Evolutionary conservation across 1,140 invertebrate species (phyloP).

Genomic region (Orius insidiosus): DNA sequence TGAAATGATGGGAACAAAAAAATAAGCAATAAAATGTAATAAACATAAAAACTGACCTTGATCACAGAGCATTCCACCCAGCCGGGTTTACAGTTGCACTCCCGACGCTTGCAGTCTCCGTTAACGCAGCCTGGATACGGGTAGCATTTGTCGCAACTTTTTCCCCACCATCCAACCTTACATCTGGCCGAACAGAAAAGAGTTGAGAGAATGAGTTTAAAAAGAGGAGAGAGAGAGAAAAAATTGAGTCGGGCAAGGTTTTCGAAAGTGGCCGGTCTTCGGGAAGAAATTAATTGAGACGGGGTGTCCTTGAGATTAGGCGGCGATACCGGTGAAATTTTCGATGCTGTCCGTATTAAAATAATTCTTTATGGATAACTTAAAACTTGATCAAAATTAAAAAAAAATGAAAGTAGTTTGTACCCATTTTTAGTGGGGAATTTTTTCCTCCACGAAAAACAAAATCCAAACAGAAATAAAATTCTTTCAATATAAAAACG

Average conservation of each 20-base stretch:
- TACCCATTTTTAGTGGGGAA: too few species aligned
- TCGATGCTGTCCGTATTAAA: too few species aligned
- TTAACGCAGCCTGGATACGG: conserved; percentile 72
- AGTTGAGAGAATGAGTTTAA: background rate
- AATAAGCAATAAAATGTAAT: background rate
- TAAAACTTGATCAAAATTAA: background rate
- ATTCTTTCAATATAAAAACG: too few species aligned
- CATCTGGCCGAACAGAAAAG: conserved; percentile 46
- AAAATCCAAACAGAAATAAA: too few species aligned
- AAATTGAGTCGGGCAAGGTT: background rate
- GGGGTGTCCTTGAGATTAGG: background rate
- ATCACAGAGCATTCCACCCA: conserved; percentile 77
- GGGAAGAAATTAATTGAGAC: background rate
- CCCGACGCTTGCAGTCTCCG: conserved; percentile 67
- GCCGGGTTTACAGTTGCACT: conserved; percentile 65
- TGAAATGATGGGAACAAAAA: too few species aligned
- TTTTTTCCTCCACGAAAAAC: too few species aligned
- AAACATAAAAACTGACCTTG: conserved; percentile 41
- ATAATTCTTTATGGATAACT: too few species aligned
- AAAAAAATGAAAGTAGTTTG: too few species aligned
- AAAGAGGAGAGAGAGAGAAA: too few species aligned
- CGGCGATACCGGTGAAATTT: background rate
- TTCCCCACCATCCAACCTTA: conserved; percentile 71
- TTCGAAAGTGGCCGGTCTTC: background rate
- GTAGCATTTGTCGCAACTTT: conserved; percentile 62